These are phyloP conservation scores for Pseudopipra pipra DNA, from an alignment of 2,113 vertebrate species.

Conservation along the genomic window DNA sequence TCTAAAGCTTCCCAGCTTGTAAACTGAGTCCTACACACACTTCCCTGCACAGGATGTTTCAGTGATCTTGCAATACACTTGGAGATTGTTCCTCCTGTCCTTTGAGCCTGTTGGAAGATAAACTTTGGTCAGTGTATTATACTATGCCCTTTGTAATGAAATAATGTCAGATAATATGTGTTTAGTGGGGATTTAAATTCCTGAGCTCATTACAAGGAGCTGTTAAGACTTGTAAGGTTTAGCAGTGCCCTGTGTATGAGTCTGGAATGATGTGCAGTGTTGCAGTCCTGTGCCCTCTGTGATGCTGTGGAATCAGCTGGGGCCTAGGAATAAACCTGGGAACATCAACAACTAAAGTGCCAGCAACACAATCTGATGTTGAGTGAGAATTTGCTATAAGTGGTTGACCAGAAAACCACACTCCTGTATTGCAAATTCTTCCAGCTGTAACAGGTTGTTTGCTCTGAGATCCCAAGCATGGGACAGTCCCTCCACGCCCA, in stretches of 20 bases:
- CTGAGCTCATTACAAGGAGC: conserved; percentile 45
- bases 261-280: accelerated
- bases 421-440: not conserved
- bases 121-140: conserved; percentile 58
- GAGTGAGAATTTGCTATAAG: not conserved
- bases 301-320: not conserved
- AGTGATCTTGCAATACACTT: not conserved
- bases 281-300: not conserved
- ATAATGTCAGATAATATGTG: conserved; percentile 44
- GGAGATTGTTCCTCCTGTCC: not conserved
- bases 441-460: not conserved
- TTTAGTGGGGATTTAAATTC: conserved; percentile 66
- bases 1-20: not conserved
- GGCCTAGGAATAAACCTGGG: not conserved
- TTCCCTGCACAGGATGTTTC: not conserved
- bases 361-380: not conserved
- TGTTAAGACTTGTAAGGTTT: not conserved
- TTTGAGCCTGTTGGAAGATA: conserved; percentile 49
- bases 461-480: accelerated
- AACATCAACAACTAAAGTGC: not conserved
- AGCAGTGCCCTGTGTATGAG: not conserved
- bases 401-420: not conserved
- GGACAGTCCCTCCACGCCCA: not conserved
- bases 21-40: not conserved
- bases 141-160: conserved; percentile 70